Conservation (phyloP, 2,888 invertebrate genomes). For the Macaria liturata region DNA sequence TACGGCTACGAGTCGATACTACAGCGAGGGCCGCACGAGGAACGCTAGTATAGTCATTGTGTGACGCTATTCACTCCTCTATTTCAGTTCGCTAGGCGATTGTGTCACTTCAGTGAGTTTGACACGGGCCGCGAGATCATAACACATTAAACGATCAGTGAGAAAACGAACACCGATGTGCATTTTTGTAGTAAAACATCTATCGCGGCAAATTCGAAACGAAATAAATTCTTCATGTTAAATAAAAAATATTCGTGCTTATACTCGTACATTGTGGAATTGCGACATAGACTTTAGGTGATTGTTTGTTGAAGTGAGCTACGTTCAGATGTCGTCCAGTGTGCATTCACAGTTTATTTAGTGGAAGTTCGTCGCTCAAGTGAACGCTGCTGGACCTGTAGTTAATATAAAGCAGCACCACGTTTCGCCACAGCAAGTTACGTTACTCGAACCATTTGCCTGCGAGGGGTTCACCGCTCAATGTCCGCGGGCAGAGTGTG, state of each 20-base stretch:
- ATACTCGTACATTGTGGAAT: background rate
- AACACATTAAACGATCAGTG: conserved; percentile 44
- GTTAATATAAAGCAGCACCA: conserved; percentile 62
- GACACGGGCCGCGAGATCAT: conserved; percentile 39
- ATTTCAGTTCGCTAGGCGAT: conserved; percentile 38
- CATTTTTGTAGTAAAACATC: conserved; percentile 48
- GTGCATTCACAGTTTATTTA: conserved; percentile 28
- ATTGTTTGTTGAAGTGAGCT: conserved; percentile 16
- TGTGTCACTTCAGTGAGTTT: conserved; percentile 46
- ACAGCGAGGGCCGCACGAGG: conserved; percentile 34
- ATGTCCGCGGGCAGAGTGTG: conserved; percentile 62
- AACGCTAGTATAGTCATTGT: conserved; percentile 28
- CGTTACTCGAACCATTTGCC: conserved; percentile 74
- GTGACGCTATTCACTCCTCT: conserved; percentile 16
- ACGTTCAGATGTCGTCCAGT: conserved; percentile 25
- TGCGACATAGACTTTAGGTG: conserved; percentile 1
- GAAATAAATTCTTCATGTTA: conserved; percentile 20
- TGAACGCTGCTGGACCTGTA: conserved; percentile 30
- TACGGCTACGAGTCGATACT: conserved; percentile 58
- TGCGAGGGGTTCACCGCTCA: conserved; percentile 64
- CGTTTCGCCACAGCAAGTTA: conserved; percentile 79
- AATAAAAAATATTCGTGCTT: conserved; percentile 23
- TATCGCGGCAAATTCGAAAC: conserved; percentile 46
- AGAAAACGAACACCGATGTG: conserved; percentile 45
- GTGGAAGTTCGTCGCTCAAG: conserved; percentile 12